Evolutionary conservation across 1,140 invertebrate species (phyloP), one percentile per base, ranked within the genome.

Genomic region (Drosophila sturtevanti): DNA sequence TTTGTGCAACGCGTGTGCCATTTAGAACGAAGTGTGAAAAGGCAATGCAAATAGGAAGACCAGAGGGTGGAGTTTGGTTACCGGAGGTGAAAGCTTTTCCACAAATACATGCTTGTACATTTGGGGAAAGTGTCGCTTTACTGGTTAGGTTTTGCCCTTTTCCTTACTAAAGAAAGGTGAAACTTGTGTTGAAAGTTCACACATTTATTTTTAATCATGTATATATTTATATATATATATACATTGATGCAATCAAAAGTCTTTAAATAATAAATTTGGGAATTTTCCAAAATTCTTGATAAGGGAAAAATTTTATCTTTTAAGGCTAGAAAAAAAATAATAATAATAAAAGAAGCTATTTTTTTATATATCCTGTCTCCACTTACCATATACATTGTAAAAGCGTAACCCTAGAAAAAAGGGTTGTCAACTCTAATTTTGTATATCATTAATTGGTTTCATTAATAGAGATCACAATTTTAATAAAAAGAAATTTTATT

Each of bases 261-360:
- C 37, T 63, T 56, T 75, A 48, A 76, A 76, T 70, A 77, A 70
- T 74, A 41, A 65, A 66, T 61, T n/a, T n/a, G n/a, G n/a, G n/a
- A n/a, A n/a, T n/a, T n/a, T n/a, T n/a, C n/a, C n/a, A n/a, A n/a
- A n/a, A n/a, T n/a, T n/a, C n/a, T n/a, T n/a, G n/a, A n/a, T n/a
- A n/a, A n/a, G n/a, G n/a, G n/a, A n/a, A n/a, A n/a, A n/a, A n/a
- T n/a, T n/a, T n/a, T n/a, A n/a, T n/a, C n/a, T n/a, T n/a, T n/a
- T n/a, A n/a, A n/a, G n/a, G n/a, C n/a, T n/a, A n/a, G n/a, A n/a
- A n/a, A n/a, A n/a, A n/a, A n/a, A n/a, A n/a, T n/a, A n/a, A n/a
- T n/a, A n/a, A n/a, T n/a, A n/a, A n/a, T n/a, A n/a, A n/a, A n/a
- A n/a, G n/a, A n/a, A n/a, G n/a, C n/a, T n/a, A n/a, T n/a, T n/a